These are phyloP conservation scores for Drosophila sturtevanti DNA, from an alignment of 1,140 invertebrate genomes.

Conservation along the genomic window DNA sequence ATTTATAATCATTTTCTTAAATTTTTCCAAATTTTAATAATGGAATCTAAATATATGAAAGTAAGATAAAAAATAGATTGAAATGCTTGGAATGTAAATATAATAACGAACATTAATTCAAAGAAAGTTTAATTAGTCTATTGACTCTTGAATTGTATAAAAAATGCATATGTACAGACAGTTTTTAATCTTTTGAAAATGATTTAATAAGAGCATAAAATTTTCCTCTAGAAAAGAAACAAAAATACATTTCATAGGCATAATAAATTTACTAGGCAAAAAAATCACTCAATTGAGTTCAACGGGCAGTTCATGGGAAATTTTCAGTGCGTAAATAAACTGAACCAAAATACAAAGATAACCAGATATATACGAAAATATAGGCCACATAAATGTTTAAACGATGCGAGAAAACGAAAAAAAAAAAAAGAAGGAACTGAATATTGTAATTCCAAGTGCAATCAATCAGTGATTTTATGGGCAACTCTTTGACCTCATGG, in stretches of 20 bases:
- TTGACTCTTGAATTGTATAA: neutral
- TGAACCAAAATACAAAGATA: slow-evolving; percentile 14
- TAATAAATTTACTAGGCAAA: slow-evolving; percentile 6
- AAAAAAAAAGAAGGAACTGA: slow-evolving; percentile 27
- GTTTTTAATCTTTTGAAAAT: slow-evolving; percentile 14
- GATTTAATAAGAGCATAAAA: slow-evolving; percentile 16
- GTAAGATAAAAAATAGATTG: no score
- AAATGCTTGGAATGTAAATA: neutral
- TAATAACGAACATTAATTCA: neutral
- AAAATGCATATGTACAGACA: neutral
- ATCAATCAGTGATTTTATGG: slow-evolving; percentile 63
- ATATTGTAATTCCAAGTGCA: slow-evolving; percentile 49
- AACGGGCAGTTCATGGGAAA: slow-evolving; percentile 62
- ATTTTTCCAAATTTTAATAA: no score
- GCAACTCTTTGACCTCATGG: slow-evolving; percentile 21
- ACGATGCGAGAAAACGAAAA: slow-evolving; percentile 46
- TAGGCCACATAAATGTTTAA: slow-evolving; percentile 68
- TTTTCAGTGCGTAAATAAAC: slow-evolving; percentile 35
- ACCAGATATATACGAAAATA: slow-evolving; percentile 31
- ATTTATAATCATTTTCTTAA: no score
- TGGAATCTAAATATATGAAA: no score
- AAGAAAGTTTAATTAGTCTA: neutral
- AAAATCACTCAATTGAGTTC: slow-evolving; percentile 35
- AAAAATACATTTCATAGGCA: slow-evolving; percentile 17
- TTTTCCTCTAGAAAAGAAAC: neutral